A percentile compares a stretch with the other conserved stretches of the same genome.
phyloP scores from a whole-genome alignment of 1,140 invertebrate species.

The Magallana angulata region DNA sequence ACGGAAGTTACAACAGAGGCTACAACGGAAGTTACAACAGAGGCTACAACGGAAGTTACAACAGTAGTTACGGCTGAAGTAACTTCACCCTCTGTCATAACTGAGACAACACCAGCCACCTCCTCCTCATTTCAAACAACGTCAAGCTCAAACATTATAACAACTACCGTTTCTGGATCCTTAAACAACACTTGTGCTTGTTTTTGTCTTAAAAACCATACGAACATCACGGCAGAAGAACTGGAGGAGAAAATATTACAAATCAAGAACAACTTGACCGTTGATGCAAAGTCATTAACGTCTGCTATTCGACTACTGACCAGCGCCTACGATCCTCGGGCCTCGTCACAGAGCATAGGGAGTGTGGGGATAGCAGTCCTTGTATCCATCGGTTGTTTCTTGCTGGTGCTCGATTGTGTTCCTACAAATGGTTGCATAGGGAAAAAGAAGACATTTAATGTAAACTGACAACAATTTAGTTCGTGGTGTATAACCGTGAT shows the following conservation, averaged over 20 bases:
- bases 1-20: background rate
- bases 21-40: background rate
- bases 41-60: background rate
- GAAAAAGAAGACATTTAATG: background rate
- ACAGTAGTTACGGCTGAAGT: too few species aligned
- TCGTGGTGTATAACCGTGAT: too few species aligned
- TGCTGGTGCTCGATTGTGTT: background rate
- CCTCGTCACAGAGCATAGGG: conserved; percentile 33
- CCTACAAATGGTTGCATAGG: background rate
- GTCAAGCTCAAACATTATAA: background rate
- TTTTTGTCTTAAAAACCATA: background rate
- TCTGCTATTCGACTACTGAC: conserved; percentile 30
- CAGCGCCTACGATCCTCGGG: conserved; percentile 15
- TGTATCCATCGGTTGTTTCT: background rate
- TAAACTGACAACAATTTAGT: too few species aligned
- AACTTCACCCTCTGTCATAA: too few species aligned
- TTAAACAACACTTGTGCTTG: background rate
- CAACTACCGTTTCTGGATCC: background rate
- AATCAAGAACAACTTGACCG: conserved; percentile 25
- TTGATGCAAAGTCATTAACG: conserved; percentile 14
- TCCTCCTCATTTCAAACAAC: background rate
- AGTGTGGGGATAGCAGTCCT: conserved; percentile 5
- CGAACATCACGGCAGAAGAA: conserved; percentile 23
- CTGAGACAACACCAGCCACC: background rate
- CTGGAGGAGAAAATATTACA: background rate